Conservation (phyloP, 2,888 invertebrate genomes). For the Agrochola litura region DNA sequence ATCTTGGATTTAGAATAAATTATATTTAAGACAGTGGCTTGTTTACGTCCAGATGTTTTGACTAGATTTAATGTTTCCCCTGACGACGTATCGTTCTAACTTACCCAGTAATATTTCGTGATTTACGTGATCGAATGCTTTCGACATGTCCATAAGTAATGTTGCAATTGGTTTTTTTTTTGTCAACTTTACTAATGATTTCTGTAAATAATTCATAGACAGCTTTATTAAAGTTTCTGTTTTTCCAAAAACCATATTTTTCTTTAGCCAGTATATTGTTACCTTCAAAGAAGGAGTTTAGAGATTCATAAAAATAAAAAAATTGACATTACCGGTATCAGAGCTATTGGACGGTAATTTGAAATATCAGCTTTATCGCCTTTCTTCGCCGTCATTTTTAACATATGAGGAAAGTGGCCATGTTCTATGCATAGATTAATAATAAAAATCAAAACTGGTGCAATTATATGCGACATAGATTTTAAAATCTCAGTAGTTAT, state of each 20-base stretch:
- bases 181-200: background rate
- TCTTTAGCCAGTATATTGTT: no score
- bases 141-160: slow-evolving; percentile 5
- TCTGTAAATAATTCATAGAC: no score
- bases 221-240: no score
- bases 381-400: background rate
- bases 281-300: no score
- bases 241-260: no score
- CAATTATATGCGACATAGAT: background rate
- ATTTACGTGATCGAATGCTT: background rate
- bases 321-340: no score
- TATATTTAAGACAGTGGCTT: no score
- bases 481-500: background rate
- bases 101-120: slow-evolving; percentile 1
- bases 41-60: no score
- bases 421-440: background rate
- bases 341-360: no score
- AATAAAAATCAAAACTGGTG: no score
- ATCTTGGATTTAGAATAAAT: background rate
- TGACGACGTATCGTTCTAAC: background rate
- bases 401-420: background rate
- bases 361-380: background rate
- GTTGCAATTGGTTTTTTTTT: background rate
- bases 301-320: no score
- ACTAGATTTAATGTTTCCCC: background rate